Evolutionary conservation across 2,888 invertebrate genomes (phyloP), one percentile per base, ranked within the genome.

Genomic region (Psylliodes chrysocephalus): DNA sequence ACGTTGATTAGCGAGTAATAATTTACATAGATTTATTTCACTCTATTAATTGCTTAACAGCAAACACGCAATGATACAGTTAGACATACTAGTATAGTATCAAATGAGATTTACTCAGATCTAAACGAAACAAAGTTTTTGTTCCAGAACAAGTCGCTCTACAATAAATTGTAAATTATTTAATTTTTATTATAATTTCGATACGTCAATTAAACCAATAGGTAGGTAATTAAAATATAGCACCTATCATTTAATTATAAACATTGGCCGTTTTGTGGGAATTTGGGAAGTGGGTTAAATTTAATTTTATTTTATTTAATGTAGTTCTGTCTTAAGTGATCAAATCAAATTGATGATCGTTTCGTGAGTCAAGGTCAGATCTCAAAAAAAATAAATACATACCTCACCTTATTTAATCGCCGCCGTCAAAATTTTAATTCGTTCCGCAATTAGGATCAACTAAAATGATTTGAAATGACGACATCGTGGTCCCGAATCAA

Each of bases 271-370:
- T 40, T 52, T 22, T 12, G 44, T 18, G 30, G 14, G 40, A 17
- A 25, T 52, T 8, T 44, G 46, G 14, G 28, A 54, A 54, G 42
- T 54, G 19, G 40, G 54, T 40, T 28, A 54, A 42, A 40, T 38
- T 42, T 28, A 35, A 46, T 46, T 56, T 56, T 33, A 33, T 56
- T 46, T 46, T 17, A 47, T 44, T 56, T 46, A 30, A 49, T 30
- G 33, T 44, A 42, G 49, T 49, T 49, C 49, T 35, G 52, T 33
- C 33, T 33, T 3, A 52, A 33, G 52, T 12, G 52, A 52, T 38
- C 35, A 35, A 38, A 52, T 52, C 52, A 19, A 14, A 38, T 52
- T 52, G 52, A 52, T 52, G 52, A 52, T 35, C 52, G 10, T 19
- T 19, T 52, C 52, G 33, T 28, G 52, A 35, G 17, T 35, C 52